A percentile compares a stretch with the other conserved stretches of the same genome.
Conservation (phyloP, 1,140 invertebrate species). For the Saccostrea cuccullata region DNA sequence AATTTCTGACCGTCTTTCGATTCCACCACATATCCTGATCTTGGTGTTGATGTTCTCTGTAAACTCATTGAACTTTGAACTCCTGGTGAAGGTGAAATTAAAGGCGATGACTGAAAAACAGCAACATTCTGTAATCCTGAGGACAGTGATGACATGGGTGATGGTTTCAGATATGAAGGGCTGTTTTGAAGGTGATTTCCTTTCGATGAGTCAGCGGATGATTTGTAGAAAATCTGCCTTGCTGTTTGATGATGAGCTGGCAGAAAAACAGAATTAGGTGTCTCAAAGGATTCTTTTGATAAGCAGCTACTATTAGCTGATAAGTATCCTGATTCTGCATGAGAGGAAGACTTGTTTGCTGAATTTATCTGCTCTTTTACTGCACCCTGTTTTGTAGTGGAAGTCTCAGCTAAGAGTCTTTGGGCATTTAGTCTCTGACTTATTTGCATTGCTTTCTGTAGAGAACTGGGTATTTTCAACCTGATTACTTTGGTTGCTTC, state of each 20-base stretch:
- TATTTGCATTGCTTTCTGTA: slow-evolving; percentile 27
- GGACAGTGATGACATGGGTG: slow-evolving; percentile 51
- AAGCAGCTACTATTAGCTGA: slow-evolving; percentile 16
- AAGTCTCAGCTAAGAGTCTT: not conserved
- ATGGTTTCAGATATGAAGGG: slow-evolving; percentile 18
- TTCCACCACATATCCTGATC: slow-evolving; percentile 33
- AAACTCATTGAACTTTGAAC: not conserved
- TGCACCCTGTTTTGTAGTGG: not conserved
- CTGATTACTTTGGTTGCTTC: slow-evolving; percentile 18
- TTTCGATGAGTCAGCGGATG: not conserved
- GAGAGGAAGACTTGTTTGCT: not conserved
- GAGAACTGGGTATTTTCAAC: slow-evolving; percentile 16
- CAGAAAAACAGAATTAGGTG: slow-evolving; percentile 34
- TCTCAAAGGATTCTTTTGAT: slow-evolving; percentile 37
- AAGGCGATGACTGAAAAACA: slow-evolving; percentile 46
- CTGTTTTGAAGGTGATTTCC: not conserved
- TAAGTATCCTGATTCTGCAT: slow-evolving; percentile 6
- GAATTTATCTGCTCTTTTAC: not conserved
- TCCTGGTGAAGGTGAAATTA: not conserved
- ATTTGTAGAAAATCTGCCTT: slow-evolving; percentile 47
- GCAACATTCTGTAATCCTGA: slow-evolving; percentile 43
- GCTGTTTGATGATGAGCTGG: slow-evolving; percentile 39
- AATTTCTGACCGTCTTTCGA: slow-evolving; percentile 13
- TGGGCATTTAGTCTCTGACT: slow-evolving; percentile 16
- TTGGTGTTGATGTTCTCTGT: slow-evolving; percentile 29